Conservation (phyloP, 2,113 vertebrate species). For the Herpetotheres cachinnans region DNA sequence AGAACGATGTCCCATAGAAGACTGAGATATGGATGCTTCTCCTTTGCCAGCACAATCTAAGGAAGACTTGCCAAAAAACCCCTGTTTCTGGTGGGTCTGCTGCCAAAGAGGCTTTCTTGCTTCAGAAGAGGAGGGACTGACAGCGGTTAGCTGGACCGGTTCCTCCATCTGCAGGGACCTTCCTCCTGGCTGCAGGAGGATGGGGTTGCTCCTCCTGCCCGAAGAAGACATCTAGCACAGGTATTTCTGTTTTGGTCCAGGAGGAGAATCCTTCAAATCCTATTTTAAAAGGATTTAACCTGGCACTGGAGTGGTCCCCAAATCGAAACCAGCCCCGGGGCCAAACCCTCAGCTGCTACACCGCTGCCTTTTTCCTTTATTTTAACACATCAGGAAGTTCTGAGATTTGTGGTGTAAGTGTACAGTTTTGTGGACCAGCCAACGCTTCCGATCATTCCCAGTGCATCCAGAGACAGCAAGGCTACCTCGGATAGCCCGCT, state of each 20-base stretch:
- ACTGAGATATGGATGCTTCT: not conserved
- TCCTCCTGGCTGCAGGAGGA: not conserved
- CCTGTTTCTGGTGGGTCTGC: not conserved
- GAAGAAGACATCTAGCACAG: not conserved
- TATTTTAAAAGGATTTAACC: not conserved
- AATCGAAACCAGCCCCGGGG: fast-evolving
- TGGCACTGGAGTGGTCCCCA: not conserved
- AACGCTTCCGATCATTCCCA: not conserved
- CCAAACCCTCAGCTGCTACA: not conserved
- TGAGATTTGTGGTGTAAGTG: not conserved
- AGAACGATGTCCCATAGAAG: fast-evolving
- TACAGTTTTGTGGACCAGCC: not conserved
- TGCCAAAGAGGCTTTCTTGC: not conserved
- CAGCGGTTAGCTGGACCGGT: fast-evolving
- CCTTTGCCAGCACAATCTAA: not conserved
- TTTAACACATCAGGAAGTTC: not conserved
- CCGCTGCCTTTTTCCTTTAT: not conserved
- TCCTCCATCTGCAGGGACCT: not conserved
- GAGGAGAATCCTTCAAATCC: not conserved
- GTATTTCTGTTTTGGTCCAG: not conserved
- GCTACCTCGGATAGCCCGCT: not conserved
- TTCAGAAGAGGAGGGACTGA: not conserved
- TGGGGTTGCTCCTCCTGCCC: not conserved
- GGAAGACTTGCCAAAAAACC: not conserved
- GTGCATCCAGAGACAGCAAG: not conserved